Conservation (phyloP, 2,113 vertebrate species). For the Todiramphus chloris region DNA sequence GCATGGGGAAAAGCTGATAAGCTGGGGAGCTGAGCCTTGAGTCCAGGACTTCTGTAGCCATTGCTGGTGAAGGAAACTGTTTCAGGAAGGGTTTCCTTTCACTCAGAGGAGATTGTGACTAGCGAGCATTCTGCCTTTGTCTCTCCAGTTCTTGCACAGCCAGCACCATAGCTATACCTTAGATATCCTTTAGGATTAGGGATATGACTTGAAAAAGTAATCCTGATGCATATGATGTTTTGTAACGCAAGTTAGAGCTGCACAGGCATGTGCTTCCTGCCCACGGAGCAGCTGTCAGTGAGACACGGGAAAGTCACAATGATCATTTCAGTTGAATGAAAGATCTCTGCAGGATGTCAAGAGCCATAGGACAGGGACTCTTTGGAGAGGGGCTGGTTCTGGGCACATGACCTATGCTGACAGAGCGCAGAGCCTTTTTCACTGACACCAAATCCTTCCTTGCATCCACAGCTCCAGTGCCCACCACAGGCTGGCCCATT, state of each 20-base stretch:
- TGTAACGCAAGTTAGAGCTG: no score
- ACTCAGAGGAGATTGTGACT: accelerated
- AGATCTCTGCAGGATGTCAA: accelerated
- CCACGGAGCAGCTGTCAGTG: no score
- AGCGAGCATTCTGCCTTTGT: accelerated
- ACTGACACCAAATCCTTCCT: background rate
- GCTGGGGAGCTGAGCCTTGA: no score
- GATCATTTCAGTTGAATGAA: background rate
- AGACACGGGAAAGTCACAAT: accelerated
- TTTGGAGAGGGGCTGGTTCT: accelerated
- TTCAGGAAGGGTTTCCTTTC: accelerated
- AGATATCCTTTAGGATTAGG: accelerated
- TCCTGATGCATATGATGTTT: background rate
- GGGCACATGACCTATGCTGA: accelerated
- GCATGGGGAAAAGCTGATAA: background rate
- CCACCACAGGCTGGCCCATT: accelerated
- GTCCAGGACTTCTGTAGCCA: background rate
- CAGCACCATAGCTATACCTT: accelerated
- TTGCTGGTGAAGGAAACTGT: background rate
- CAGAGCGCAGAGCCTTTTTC: background rate
- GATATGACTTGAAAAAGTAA: no score
- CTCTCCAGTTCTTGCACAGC: accelerated
- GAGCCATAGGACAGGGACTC: accelerated
- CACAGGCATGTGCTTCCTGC: no score
- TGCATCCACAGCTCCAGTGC: accelerated